These are phyloP conservation scores for Leptopilina syphax DNA, from an alignment of 2,888 invertebrate species.

Conservation along the genomic window DNA sequence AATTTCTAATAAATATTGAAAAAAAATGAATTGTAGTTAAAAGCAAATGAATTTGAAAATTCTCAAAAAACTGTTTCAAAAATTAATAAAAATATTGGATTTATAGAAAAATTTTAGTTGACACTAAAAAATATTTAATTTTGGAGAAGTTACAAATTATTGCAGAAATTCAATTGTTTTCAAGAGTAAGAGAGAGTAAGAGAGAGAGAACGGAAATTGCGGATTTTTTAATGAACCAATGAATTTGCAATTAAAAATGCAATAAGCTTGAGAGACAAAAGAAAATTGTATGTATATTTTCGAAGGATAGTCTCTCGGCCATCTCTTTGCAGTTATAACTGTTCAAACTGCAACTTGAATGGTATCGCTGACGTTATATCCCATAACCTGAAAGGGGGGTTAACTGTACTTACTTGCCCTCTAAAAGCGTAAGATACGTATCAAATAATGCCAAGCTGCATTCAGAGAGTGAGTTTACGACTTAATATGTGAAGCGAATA, in stretches of 20 bases:
- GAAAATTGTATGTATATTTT: constrained; percentile 40
- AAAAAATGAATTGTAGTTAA: no score
- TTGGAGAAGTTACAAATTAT: no score
- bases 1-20: no score
- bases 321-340: constrained; percentile 4
- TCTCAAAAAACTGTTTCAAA: no score
- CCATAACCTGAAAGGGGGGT: constrained; percentile 31
- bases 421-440: constrained; percentile 35
- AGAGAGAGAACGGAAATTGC: no score
- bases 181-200: no score
- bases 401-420: constrained; percentile 37
- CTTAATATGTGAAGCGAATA: constrained; percentile 40
- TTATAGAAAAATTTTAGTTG: no score
- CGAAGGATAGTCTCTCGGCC: neutral
- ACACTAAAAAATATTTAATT: no score
- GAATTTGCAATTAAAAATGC: neutral
- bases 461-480: constrained; percentile 37
- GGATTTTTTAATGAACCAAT: neutral
- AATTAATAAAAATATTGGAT: no score
- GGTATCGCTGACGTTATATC: constrained; percentile 31
- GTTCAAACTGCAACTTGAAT: constrained; percentile 25
- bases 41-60: no score
- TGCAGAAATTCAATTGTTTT: no score
- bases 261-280: constrained; percentile 43
- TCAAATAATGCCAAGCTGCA: constrained; percentile 37